Evolutionary conservation across 2,888 invertebrate genomes (phyloP), one percentile per base, ranked within the genome.

Genomic region (Tetrapedia diversipes): DNA sequence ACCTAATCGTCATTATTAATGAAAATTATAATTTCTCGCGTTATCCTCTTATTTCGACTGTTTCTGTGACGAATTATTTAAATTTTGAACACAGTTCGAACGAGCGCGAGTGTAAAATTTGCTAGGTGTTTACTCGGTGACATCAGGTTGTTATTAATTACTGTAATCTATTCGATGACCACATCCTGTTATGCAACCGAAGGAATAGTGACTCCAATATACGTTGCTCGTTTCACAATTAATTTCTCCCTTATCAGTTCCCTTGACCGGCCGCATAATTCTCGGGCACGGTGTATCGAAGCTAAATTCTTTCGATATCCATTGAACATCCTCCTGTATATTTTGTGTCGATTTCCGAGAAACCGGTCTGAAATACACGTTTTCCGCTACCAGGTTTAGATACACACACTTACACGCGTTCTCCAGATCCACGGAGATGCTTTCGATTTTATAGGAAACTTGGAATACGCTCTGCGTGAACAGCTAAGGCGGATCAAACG

Each of bases 101-200:
- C 57, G 19, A 10, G 56, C 51, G 11, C 14, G 16, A 19, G 53
- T 19, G 24, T 14, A 11, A 69, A 19, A 22, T 68, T 57, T 51
- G n/a, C 60, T n/a, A 57, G 54, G 43, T 51, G 56, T 68, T 74
- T 61, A 49, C 24, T 41, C 49, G 73, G 68, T 71, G 61, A 70
- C 71, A 53, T 41, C 49, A 7, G 22, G 54, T 11, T 7, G 22
- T 24, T 53, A 69, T 71, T 80, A 80, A 81, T 80, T 77, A 72
- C 65, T 43, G 76, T 73, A 64, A 76, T 72, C 78, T 49, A 10
- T 34, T 54, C 4, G 47, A 73, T 76, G 56, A 76, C 56, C 51
- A 32, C 29, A 37, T 66, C 54, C 80, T 69, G 79, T 80, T 76
- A 70, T 39, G 56, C 39, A 45, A 39, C n/a, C 49, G 11, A 43